Evolutionary conservation across 2,797 vertebrate genomes (phyloP), one percentile per base, ranked within the genome.

Genomic region (Ambastaia sidthimunki): DNA sequence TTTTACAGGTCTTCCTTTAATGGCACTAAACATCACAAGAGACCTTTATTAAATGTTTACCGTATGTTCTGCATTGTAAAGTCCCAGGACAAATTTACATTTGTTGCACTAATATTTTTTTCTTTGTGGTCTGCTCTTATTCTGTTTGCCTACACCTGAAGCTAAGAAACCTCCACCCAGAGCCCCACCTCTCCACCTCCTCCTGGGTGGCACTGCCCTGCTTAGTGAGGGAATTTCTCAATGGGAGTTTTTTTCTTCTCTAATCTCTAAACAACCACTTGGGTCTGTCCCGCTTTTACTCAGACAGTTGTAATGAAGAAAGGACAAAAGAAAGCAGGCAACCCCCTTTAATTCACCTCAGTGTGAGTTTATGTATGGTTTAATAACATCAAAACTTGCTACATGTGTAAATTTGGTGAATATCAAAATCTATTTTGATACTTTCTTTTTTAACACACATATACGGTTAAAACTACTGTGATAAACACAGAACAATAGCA

Each of bases 121-220:
- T 71, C 9, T 2, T 50, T 70, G 12, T 28, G 44, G 41, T 70
- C 41, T 47, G 59, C 60, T 81, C 60, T 31, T 37, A 69, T 66
- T 77, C 75, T 74, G 55, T 84, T 55, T 66, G 74, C 66, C 31
- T 80, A 59, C 81, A 74, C 77, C 71, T 75, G 0, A 81, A 50
- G 48, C 9, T 70, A n/a, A 50, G 55, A 62, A 25, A 41, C 47
- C 57, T 63, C 76, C 57, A 63, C 76, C 76, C 68, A 80, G 44
- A 75, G 44, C 70, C 70, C 69, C 76, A 65, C 76, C 57, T 66
- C 74, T 90, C 78, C 90, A 89, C 87, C 85, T 76, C 85, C 85
- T 85, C 89, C 84, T 91, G 91, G 90, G 91, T 91, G 90, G 85
- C 75, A 84, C 85, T 84, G 80, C 78, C 82, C 80, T 85, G 88